Conservation (phyloP, 1,140 invertebrate species). For the Panagrolaimus sp. region DNA sequence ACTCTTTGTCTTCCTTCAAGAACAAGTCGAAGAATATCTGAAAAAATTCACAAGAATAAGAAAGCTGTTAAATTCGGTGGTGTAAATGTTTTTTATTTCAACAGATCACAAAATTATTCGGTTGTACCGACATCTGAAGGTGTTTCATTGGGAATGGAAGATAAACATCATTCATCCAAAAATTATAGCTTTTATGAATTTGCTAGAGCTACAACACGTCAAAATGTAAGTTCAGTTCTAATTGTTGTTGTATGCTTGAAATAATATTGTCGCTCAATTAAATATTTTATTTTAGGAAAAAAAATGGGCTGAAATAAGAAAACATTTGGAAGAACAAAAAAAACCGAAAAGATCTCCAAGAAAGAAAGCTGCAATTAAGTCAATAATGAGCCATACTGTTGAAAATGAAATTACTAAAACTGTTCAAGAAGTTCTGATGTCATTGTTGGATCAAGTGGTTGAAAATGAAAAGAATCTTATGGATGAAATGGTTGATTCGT, state of each 20-base stretch:
- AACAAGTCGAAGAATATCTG: slow-evolving; percentile 3
- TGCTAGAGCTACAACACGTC: not conserved
- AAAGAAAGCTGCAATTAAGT: not conserved
- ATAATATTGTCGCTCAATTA: not conserved
- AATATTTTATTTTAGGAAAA: not conserved
- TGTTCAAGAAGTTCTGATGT: not conserved
- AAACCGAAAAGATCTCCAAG: slow-evolving; percentile 3
- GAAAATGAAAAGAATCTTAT: not conserved
- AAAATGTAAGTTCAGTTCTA: not conserved
- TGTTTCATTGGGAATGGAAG: slow-evolving; percentile 5
- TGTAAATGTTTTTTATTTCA: slow-evolving; percentile 8
- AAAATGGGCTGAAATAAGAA: not conserved
- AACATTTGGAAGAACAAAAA: slow-evolving; percentile 8
- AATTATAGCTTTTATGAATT: slow-evolving; percentile 12
- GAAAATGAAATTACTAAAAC: too few species aligned
- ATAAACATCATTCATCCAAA: slow-evolving; percentile 3
- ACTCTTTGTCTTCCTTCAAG: not conserved
- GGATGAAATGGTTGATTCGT: not conserved
- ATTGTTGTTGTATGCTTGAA: not conserved
- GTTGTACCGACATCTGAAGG: not conserved
- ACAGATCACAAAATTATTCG: not conserved
- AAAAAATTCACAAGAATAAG: not conserved
- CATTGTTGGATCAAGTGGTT: not conserved
- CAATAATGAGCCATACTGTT: not conserved
- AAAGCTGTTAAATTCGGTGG: not conserved